Conservation (phyloP, 1,140 invertebrate genomes). For the silkworm (Bombyx mori) region DNA sequence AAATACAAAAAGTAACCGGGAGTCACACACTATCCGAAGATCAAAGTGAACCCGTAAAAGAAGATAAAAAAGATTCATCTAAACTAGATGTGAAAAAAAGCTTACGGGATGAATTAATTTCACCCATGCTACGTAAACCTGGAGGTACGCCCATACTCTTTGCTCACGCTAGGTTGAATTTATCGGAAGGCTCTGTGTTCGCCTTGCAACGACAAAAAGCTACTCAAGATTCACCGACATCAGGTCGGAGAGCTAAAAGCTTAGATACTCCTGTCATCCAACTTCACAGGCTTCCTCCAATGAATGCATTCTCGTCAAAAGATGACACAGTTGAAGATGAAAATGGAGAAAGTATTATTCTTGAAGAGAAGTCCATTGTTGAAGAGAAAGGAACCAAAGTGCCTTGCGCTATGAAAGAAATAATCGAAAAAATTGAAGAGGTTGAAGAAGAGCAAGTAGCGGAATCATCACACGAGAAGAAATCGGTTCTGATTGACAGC, state of each 20-base stretch:
- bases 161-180: slow-evolving; percentile 81
- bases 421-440: slow-evolving; percentile 71
- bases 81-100: slow-evolving; percentile 57
- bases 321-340: slow-evolving; percentile 84
- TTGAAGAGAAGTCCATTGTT: slow-evolving; percentile 72
- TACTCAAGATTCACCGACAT: slow-evolving; percentile 78
- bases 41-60: slow-evolving; percentile 28
- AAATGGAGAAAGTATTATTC: slow-evolving; percentile 77
- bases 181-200: slow-evolving; percentile 86
- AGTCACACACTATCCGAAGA: slow-evolving; percentile 41
- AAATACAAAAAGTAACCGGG: slow-evolving; percentile 66
- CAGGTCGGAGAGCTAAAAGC: slow-evolving; percentile 83
- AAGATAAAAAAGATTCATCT: slow-evolving; percentile 38
- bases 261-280: slow-evolving; percentile 87
- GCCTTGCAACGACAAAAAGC: slow-evolving; percentile 81
- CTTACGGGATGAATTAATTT: slow-evolving; percentile 69
- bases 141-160: slow-evolving; percentile 84
- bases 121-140: slow-evolving; percentile 74
- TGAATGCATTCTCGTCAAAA: slow-evolving; percentile 88
- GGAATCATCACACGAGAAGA: slow-evolving; percentile 38
- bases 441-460: slow-evolving; percentile 64
- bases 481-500: slow-evolving; percentile 70
- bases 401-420: slow-evolving; percentile 35
- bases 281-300: slow-evolving; percentile 81
- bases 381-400: slow-evolving; percentile 48